phyloP scores from a whole-genome alignment of 2,888 invertebrate species.

The Gisinianus flammeolus region DNA sequence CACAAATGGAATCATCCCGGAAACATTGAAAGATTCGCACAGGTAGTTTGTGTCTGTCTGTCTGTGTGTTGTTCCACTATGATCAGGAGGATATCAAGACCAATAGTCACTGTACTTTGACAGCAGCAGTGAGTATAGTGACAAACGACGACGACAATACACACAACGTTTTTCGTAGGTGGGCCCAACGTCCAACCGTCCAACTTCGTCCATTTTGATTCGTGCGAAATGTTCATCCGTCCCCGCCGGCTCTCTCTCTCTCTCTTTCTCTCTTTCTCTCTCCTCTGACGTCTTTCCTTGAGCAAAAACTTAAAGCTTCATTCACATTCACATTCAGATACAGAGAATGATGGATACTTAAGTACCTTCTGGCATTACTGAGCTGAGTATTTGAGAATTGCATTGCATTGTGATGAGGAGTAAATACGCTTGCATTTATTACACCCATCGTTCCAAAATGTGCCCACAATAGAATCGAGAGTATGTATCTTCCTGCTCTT shows the following conservation, averaged over 20 bases:
- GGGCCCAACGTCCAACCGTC: conserved; percentile 25
- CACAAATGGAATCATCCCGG: conserved; percentile 50
- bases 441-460: neutral
- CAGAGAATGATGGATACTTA: neutral
- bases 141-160: neutral
- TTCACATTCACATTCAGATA: no score
- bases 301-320: neutral
- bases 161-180: conserved; percentile 7
- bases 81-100: neutral
- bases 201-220: neutral
- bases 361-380: neutral
- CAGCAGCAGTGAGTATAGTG: neutral
- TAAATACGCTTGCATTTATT: neutral
- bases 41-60: conserved; percentile 12
- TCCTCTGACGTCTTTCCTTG: neutral
- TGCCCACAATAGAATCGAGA: neutral
- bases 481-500: neutral
- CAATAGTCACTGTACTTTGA: neutral
- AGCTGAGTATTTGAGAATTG: neutral
- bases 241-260: conserved; percentile 18
- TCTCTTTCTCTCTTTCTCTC: neutral
- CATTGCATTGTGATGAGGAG: neutral
- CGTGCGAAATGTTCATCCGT: conserved; percentile 25
- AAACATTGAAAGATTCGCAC: conserved; percentile 41
- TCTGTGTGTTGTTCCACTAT: neutral